Conservation (phyloP, 2,113 vertebrate species). For the Spea bombifrons region DNA sequence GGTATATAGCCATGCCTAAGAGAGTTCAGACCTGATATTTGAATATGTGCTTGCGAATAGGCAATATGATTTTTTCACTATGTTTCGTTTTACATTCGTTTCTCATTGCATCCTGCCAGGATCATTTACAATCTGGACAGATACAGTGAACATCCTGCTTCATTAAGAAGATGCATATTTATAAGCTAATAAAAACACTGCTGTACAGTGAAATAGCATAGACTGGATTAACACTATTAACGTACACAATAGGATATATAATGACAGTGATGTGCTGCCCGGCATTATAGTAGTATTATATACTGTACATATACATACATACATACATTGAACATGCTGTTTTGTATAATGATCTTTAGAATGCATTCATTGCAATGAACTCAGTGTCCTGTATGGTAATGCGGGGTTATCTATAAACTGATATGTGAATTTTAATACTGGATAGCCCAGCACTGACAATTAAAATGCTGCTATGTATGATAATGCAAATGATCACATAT, state of each 20-base stretch:
- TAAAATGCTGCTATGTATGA: conserved; percentile 9
- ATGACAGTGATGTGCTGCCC: no score
- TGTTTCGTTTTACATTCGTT: not conserved
- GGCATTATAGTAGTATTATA: no score
- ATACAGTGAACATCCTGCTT: not conserved
- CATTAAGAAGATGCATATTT: no score
- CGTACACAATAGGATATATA: no score
- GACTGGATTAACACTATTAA: no score
- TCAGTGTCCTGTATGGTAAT: no score
- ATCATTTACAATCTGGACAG: not conserved
- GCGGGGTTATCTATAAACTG: no score
- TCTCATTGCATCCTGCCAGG: not conserved
- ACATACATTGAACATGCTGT: not conserved
- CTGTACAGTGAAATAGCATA: no score
- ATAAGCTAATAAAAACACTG: no score
- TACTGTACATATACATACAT: not conserved
- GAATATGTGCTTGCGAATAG: not conserved
- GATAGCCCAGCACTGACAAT: conserved; percentile 1
- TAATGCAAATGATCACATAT: not conserved
- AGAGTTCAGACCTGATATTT: not conserved
- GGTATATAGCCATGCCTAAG: no score
- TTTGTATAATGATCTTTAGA: no score
- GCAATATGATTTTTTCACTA: not conserved
- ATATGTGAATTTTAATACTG: not conserved
- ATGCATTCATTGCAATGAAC: no score